Evolutionary conservation across 2,797 vertebrate species (phyloP), one percentile per base, ranked within the genome.

Genomic region (Hemibagrus guttatus): DNA sequence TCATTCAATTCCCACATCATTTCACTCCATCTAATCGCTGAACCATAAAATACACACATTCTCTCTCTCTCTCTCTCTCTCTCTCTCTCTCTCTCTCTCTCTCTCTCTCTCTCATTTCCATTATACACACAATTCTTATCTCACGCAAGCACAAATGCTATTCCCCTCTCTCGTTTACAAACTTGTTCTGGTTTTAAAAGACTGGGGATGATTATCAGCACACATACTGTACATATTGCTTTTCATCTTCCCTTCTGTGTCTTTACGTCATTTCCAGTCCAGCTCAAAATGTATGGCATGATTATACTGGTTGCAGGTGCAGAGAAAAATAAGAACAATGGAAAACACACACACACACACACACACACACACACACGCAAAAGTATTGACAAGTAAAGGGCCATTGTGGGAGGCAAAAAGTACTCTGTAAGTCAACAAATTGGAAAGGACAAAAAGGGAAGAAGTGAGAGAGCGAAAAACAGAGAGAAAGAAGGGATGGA

Each of bases 311-410:
- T 2, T 49, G 39, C 21, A 35, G 8, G 11, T 26, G 6, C 12
- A 16, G 9, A 58, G 6, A 78, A 35, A 21, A n/a, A 26, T 3
- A 49, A 46, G 14, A 23, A 76, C 0, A 31, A 74, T 4, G 9
- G 2, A 14, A 78, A 1, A 39, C 16, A 71, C 16, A 71, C 17
- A 42, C 69, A 71, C 35, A 42, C 68, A 71, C 31, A 49, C 35
- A 46, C 39, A 46, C 66, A 68, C n/a, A 71, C 21, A 72, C 72
- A 85, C 61, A 86, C 66, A 72, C 76, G 76, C 76, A 82, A 64
- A 54, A 86, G 39, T 83, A 89, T 85, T 87, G 84, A 90, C 87
- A 87, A 79, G 83, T 71, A 85, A 83, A 86, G 63, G 81, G 76
- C 87, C 71, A 90, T 19, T 63, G 71, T 83, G 83, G 76, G 42